Conservation (phyloP, 2,113 vertebrate species). For the Corydoras maculifer region DNA sequence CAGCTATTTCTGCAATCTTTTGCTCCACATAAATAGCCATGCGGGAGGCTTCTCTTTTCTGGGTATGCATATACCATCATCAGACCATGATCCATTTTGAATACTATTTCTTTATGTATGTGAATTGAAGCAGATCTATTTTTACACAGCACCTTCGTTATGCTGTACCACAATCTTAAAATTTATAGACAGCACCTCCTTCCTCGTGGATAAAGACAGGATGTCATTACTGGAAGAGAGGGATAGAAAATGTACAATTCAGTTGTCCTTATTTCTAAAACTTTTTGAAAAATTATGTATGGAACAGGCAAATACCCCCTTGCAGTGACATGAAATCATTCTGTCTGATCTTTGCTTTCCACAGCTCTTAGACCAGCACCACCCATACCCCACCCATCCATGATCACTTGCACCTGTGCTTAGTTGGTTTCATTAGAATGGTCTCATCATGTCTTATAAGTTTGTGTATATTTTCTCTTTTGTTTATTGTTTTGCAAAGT, state of each 20-base stretch:
- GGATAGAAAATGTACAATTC: too few relatives aligned
- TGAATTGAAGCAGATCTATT: conserved; percentile 36
- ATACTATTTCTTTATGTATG: conserved; percentile 39
- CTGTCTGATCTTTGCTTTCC: conserved; percentile 9
- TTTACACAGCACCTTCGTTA: conserved; percentile 7
- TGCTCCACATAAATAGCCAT: conserved; percentile 38
- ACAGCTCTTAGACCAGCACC: neutral
- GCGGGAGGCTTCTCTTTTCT: neutral
- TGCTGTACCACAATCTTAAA: neutral
- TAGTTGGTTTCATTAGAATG: conserved; percentile 13
- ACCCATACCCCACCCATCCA: neutral
- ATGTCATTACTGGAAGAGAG: too few relatives aligned
- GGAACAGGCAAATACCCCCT: neutral
- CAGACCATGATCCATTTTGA: conserved; percentile 27
- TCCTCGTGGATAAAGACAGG: neutral
- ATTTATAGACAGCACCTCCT: neutral
- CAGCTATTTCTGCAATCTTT: conserved; percentile 41
- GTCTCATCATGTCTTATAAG: conserved; percentile 13
- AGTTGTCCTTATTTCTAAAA: neutral
- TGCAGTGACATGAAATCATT: neutral
- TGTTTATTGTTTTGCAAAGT: conserved; percentile 6
- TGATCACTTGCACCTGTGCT: conserved; percentile 10
- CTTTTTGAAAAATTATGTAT: neutral
- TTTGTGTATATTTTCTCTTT: conserved; percentile 8
- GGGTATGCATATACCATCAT: conserved; percentile 40